Percentiles rank a stretch among this genome's conserved stretches.
Conservation (phyloP, 2,888 invertebrate genomes). For the Acrocera orbiculus region DNA sequence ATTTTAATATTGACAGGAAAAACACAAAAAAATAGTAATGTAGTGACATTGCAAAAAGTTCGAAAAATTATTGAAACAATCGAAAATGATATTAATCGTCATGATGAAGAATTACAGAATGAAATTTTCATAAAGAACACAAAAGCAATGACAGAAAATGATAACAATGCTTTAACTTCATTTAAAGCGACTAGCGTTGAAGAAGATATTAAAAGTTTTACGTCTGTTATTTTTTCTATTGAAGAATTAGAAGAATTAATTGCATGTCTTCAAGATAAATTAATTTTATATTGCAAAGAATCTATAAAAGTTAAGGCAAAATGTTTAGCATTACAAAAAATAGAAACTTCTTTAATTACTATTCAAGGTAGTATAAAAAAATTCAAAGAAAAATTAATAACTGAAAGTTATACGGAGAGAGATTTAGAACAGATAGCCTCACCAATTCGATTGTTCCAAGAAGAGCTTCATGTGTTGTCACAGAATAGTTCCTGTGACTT, state of each 20-base stretch:
- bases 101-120: constrained; percentile 24
- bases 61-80: constrained; percentile 20
- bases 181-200: constrained; percentile 23
- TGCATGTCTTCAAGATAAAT: constrained; percentile 17
- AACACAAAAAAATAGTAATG: constrained; percentile 19
- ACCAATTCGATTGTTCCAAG: no score
- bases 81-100: constrained; percentile 25
- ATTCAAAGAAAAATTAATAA: no score
- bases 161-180: constrained; percentile 19
- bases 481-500: no score
- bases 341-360: no score
- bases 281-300: no score
- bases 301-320: no score
- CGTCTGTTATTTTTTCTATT: no score
- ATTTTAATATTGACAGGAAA: constrained; percentile 18
- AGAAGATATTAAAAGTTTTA: constrained; percentile 15
- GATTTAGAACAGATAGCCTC: no score
- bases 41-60: constrained; percentile 21
- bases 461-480: no score
- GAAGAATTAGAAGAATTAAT: constrained; percentile 25
- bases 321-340: no score
- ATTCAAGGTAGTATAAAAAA: no score
- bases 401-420: no score
- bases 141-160: constrained; percentile 19
- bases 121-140: constrained; percentile 23